Percentiles rank a stretch among this genome's conserved stretches.
These are phyloP conservation scores for Neosilurus hyrtlii DNA, from an alignment of 2,797 vertebrate genomes.

Conservation along the genomic window DNA sequence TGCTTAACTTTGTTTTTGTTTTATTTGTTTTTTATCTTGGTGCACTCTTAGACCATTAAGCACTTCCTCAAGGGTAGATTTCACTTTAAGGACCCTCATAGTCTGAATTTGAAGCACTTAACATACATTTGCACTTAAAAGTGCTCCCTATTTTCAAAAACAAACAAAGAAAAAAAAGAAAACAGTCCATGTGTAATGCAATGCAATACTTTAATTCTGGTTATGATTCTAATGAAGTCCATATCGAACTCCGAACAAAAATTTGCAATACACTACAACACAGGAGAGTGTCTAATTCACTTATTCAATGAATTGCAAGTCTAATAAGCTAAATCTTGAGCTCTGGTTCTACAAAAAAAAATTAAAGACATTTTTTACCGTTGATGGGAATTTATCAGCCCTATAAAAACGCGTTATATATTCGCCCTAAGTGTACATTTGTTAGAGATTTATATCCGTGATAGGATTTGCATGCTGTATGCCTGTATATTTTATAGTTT, in stretches of 20 bases:
- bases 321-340: constrained; percentile 69
- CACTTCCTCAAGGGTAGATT: constrained; percentile 67
- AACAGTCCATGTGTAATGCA: neutral
- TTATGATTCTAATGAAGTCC: neutral
- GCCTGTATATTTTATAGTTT: constrained; percentile 71
- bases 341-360: constrained; percentile 47
- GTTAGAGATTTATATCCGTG: constrained; percentile 67
- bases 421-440: constrained; percentile 71
- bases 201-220: neutral
- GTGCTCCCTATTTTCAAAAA: constrained; percentile 18
- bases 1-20: neutral
- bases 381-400: neutral
- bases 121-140: constrained; percentile 65
- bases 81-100: constrained; percentile 58
- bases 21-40: neutral
- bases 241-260: constrained; percentile 27
- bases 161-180: neutral
- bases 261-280: constrained; percentile 45
- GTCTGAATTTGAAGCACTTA: constrained; percentile 71
- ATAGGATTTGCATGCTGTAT: constrained; percentile 71
- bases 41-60: constrained; percentile 61
- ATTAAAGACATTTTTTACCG: constrained; percentile 5
- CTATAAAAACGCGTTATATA: constrained; percentile 39
- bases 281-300: constrained; percentile 57
- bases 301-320: constrained; percentile 63